Evolutionary conservation across 2,888 invertebrate species (phyloP).

Genomic region (Ectemnius cavifrons): DNA sequence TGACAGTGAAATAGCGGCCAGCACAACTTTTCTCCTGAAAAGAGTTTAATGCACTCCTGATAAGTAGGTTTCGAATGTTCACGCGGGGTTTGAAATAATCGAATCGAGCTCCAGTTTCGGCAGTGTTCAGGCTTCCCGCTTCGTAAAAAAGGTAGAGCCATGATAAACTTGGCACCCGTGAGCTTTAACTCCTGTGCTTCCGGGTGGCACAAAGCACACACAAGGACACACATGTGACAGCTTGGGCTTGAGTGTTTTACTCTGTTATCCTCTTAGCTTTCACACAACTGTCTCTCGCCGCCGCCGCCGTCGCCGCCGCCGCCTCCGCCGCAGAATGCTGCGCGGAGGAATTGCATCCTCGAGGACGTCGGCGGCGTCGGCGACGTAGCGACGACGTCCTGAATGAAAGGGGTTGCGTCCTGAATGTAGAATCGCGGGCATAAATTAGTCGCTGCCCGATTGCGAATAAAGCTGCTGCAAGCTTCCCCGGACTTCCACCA

Average conservation of each 20-base stretch:
- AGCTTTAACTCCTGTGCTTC: constrained; percentile 53
- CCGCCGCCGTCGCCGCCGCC: constrained; percentile 39
- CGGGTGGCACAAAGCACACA: constrained; percentile 39
- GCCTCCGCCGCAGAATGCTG: constrained; percentile 37
- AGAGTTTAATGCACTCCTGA: not conserved
- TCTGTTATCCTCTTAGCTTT: constrained; percentile 65
- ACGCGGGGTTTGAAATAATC: constrained; percentile 35
- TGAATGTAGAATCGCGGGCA: not conserved
- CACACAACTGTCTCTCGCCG: constrained; percentile 47
- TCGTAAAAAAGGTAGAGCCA: constrained; percentile 38
- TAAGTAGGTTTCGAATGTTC: not conserved
- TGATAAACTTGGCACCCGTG: constrained; percentile 47
- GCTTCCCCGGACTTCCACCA: not conserved
- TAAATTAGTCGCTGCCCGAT: constrained; percentile 1
- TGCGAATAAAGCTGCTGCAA: constrained; percentile 1
- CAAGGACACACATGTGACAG: constrained; percentile 9
- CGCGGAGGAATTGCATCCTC: no score
- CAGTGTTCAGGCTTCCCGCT: constrained; percentile 45
- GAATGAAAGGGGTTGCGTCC: constrained; percentile 4
- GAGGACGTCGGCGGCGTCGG: no score
- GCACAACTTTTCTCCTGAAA: not conserved
- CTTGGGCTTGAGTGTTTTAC: constrained; percentile 63
- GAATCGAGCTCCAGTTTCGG: constrained; percentile 25
- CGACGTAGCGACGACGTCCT: constrained; percentile 4
- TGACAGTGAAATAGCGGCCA: not conserved